Evolutionary conservation across 1,140 invertebrate species (phyloP), one percentile per base, ranked within the genome.

Genomic region (Meloidogyne hapla): DNA sequence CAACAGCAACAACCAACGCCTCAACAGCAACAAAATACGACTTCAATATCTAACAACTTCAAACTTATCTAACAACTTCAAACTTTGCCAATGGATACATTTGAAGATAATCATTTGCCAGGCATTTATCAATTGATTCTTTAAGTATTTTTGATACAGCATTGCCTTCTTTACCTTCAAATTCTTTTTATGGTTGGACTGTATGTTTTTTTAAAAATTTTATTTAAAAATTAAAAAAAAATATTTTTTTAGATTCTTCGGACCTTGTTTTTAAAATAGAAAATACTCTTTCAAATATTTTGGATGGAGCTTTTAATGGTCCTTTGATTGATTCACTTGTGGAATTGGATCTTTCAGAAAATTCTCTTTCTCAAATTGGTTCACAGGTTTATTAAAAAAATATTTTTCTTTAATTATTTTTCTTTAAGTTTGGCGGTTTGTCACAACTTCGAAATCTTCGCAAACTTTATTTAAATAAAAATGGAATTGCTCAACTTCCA

Each of bases 391-490:
- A 26, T 38, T 42, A 26, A 69, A 61, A 81, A 77, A n/a, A 23
- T n/a, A n/a, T n/a, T n/a, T n/a, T n/a, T n/a, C n/a, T n/a, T n/a
- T n/a, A n/a, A n/a, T n/a, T n/a, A 28, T 25, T 42, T 56, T 66
- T 38, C n/a, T 45, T n/a, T n/a, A 40, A 73, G 70, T 28, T 61
- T 67, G 66, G 75, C 42, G 23, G 83, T 40, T 23, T 83, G 25
- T 48, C 40, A 13, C 56, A 75, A 56, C 76, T 86, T 1, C 77
- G 81, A 18, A 85, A 83, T 73, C 75, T 86, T 21, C 76, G 83
- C 26, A 86, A 87, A 71, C 69, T 86, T 18, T 87, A 87, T 56
- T 68, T 86, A 40, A 87, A 87, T 75, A 61, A 84, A 26, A 86
- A 86, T 75, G 67, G 84, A 48, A 85, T 86, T 69, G 76, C 67